These are phyloP conservation scores for Arrhamphus sclerolepis DNA, from an alignment of 2,797 vertebrate species.

Conservation along the genomic window DNA sequence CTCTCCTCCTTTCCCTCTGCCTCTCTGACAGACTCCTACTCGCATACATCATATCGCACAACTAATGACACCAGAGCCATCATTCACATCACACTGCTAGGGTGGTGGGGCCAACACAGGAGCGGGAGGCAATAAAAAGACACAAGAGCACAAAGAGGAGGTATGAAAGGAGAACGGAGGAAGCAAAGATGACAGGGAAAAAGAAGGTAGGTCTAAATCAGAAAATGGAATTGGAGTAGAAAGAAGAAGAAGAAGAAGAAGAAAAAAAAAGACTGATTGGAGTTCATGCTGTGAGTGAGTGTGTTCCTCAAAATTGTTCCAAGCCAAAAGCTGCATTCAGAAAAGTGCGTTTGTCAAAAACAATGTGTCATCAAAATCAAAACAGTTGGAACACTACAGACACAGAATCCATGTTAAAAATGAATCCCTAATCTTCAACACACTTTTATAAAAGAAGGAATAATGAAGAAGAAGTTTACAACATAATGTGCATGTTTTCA, in stretches of 20 bases:
- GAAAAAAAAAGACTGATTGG: conserved; percentile 27
- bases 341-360: no score
- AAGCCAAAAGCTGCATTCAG: no score
- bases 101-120: conserved; percentile 12
- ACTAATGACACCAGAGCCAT: conserved; percentile 65
- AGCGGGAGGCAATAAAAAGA: conserved; percentile 34
- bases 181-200: conserved; percentile 28
- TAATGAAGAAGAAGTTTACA: background rate
- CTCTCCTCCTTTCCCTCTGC: conserved; percentile 27
- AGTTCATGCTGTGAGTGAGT: conserved; percentile 22
- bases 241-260: no score
- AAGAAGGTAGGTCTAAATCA: conserved; percentile 18
- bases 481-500: background rate
- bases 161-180: conserved; percentile 19
- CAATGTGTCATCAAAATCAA: no score
- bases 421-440: no score
- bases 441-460: no score
- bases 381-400: no score
- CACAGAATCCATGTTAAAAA: no score
- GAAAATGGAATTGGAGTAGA: conserved; percentile 35
- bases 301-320: no score
- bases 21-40: conserved; percentile 52
- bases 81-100: conserved; percentile 49
- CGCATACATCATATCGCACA: conserved; percentile 74
- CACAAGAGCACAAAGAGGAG: conserved; percentile 27